Evolutionary conservation across 1,140 invertebrate species (phyloP), one percentile per base, ranked within the genome.

Genomic region (Megalonaias nervosa): DNA sequence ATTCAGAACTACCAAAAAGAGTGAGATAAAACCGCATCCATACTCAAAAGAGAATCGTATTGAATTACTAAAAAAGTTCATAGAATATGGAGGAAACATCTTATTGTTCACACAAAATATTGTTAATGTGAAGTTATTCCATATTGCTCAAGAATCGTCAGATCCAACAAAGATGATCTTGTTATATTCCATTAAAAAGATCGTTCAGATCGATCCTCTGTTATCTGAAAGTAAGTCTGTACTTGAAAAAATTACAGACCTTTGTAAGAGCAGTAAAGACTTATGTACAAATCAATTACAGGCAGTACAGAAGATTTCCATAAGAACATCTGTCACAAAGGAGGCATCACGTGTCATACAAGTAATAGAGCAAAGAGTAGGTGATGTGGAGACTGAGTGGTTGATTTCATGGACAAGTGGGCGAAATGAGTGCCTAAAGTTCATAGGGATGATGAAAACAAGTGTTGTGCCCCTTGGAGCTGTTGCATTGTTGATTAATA

Each of bases 71-170:
- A 38, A 82, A 48, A 81, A 82, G 67, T 73, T 89, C 0, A 31
- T 81, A 55, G 70, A 82, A 14, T 58, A 68, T 48, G 81, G 76
- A 19, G 85, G 84, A 23, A 82, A 77, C 70, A 57, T 89, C 0
- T 76, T 89, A 14, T 69, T 87, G 19, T 89, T 89, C 68, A 88
- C 85, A 2, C 88, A 89, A 66, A 87, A 85, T 70, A 81, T 89
- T 19, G 77, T 69, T 48, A 79, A 75, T 68, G 70, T 89, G n/a
- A 64, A 68, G 31, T 61, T 87, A 23, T 83, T 77, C 66, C 75
- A 84, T 70, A 69, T 89, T 14, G 57, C 83, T 55, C 31, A 67
- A 56, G 59, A 82, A 3, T 72, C 59, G 1, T 56, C n/a, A n/a
- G 67, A 80, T 23, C 73, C 80, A 14, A 48, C 55, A 21, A 67